Base-by-base conservation (phyloP, 2,888 invertebrate genomes). In the Tubulanus polymorphus region DNA sequence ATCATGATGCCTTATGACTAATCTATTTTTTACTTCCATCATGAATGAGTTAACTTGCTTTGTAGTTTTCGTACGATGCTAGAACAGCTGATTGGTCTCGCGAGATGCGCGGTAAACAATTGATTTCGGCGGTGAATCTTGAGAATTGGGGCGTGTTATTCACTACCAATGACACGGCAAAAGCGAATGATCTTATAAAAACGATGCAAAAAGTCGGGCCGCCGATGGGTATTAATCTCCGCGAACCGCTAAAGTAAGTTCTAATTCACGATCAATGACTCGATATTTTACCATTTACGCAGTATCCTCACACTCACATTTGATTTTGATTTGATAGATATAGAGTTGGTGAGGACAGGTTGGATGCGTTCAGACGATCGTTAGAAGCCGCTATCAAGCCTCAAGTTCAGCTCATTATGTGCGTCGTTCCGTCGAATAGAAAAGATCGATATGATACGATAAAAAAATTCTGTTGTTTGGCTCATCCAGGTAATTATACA, bases 371-470 rank as follows among this genome's bases (percentile, higher is more conserved):
- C 23, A 23, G 6, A 18, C 5, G 15, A 5, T 5, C 41, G 6
- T 15, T 41, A 5, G 3, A 15, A 15, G 41, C 5, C 5, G 23
- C 5, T 5, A 55, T 73, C 0, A 61, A 55, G 1, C 45, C 48
- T 2, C 37, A 60, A 0, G 69, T 77, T 2, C 76, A 81, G 60
- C 67, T 83, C 59, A 76, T 81, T 1, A 66, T 82, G 46, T 69
- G 73, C 54, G 83, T 92, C 0, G 82, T 92, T 0, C 82, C 85
- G 0, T 83, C 85, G 53, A 86, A 86, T 62, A 84, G 85, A 35
- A 81, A 86, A 0, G 92, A 93, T 68, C 81, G 88, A 53, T 93
- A 96, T 68, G 85, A 87, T 51, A 89, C 90, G 0, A 88, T 96
- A 10, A 96, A 96, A 74, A 93, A 92, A 73, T 66, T 70, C 23